phyloP scores from a whole-genome alignment of 2,113 vertebrate genomes.

The Fulica atra region DNA sequence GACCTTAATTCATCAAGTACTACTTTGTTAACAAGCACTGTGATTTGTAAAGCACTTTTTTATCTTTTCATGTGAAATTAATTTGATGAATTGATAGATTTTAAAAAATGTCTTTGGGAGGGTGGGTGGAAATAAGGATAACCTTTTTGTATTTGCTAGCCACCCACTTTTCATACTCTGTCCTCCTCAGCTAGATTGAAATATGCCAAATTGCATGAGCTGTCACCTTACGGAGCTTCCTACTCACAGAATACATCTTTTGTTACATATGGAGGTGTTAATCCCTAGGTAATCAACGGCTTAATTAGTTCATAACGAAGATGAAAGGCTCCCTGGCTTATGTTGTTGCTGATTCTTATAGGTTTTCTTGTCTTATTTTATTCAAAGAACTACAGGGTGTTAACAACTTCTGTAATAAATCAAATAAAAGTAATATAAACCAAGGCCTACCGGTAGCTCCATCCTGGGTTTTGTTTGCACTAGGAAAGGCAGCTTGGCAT shows the following conservation, averaged over 20 bases:
- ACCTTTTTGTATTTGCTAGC: not conserved
- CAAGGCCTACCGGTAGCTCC: conserved; percentile 42
- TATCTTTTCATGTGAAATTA: not conserved
- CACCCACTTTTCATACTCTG: not conserved
- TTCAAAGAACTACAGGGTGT: conserved; percentile 49
- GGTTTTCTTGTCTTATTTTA: conserved; percentile 48
- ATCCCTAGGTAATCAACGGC: conserved; percentile 61
- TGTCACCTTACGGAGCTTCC: not conserved
- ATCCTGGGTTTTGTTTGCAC: not conserved
- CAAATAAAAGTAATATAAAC: conserved; percentile 68
- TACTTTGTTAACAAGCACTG: not conserved
- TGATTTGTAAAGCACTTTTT: not conserved
- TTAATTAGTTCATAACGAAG: conserved; percentile 63
- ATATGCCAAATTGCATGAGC: not conserved
- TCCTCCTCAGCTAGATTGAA: not conserved
- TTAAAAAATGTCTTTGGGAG: not conserved
- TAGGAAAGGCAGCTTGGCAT: not conserved
- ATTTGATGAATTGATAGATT: not conserved
- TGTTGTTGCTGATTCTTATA: conserved; percentile 52
- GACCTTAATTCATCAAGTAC: not conserved
- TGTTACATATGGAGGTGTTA: conserved; percentile 60
- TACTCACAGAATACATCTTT: conserved; percentile 37
- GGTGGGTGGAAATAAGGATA: not conserved
- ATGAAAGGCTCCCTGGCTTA: conserved; percentile 48
- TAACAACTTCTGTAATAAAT: conserved; percentile 72